These are phyloP conservation scores for Lithophane leautieri DNA, from an alignment of 2,888 invertebrate species.

Conservation along the genomic window DNA sequence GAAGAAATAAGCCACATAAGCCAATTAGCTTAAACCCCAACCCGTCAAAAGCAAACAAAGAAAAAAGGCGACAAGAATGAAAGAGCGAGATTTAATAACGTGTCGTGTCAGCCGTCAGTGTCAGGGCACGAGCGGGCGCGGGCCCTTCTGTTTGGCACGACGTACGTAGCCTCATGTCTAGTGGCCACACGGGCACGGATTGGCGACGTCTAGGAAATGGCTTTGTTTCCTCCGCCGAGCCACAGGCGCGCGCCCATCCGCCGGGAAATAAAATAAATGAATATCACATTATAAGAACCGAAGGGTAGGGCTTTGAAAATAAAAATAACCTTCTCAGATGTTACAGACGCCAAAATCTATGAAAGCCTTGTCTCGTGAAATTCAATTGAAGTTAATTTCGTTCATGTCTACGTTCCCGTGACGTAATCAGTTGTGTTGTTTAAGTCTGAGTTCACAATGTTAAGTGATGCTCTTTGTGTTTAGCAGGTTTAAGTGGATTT, in stretches of 20 bases:
- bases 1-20: constrained; percentile 29
- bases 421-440: constrained; percentile 75
- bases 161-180: constrained; percentile 50
- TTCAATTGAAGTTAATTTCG: constrained; percentile 78
- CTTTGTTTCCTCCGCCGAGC: constrained; percentile 84
- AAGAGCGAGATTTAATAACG: constrained; percentile 66
- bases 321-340: constrained; percentile 77
- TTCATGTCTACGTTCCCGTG: constrained; percentile 65
- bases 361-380: constrained; percentile 75
- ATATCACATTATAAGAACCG: constrained; percentile 80
- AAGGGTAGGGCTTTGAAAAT: constrained; percentile 68
- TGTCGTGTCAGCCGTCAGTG: constrained; percentile 63
- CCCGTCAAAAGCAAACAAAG: constrained; percentile 41
- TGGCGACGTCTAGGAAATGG: constrained; percentile 83
- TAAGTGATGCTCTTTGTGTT: constrained; percentile 50
- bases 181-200: constrained; percentile 67
- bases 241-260: constrained; percentile 79
- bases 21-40: constrained; percentile 50
- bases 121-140: constrained; percentile 34
- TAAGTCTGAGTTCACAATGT: constrained; percentile 59
- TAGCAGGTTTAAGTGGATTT: constrained; percentile 33
- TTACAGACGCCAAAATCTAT: constrained; percentile 73
- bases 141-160: constrained; percentile 23
- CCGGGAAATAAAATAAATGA: constrained; percentile 86
- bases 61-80: constrained; percentile 54